phyloP scores from a whole-genome alignment of 2,113 vertebrate genomes.

The Glaucidium brasilianum region DNA sequence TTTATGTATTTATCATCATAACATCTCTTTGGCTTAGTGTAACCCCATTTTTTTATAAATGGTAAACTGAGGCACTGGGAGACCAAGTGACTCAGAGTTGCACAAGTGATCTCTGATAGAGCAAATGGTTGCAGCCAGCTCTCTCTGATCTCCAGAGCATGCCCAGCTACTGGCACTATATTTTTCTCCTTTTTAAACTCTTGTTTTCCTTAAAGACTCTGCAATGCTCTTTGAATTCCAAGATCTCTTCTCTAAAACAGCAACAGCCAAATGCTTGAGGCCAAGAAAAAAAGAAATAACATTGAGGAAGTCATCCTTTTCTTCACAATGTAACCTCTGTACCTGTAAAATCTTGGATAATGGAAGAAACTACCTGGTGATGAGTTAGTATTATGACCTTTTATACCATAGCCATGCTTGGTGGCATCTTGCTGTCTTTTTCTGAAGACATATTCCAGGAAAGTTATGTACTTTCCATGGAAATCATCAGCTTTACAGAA shows the following conservation, averaged over 20 bases:
- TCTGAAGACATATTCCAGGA: background rate
- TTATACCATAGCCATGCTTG: background rate
- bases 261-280: background rate
- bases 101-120: background rate
- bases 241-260: background rate
- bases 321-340: background rate
- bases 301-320: background rate
- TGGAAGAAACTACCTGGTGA: background rate
- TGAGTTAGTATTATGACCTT: background rate
- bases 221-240: background rate
- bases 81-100: background rate
- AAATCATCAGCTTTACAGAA: background rate
- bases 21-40: background rate
- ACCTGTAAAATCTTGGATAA: background rate
- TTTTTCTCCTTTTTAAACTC: background rate
- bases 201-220: background rate
- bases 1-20: background rate
- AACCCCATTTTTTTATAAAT: background rate
- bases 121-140: background rate
- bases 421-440: background rate
- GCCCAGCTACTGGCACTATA: background rate
- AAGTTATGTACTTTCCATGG: background rate
- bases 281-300: background rate
- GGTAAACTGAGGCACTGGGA: background rate
- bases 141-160: background rate